Conservation (phyloP, 1,140 invertebrate genomes). For the Solenopsis fugax region DNA sequence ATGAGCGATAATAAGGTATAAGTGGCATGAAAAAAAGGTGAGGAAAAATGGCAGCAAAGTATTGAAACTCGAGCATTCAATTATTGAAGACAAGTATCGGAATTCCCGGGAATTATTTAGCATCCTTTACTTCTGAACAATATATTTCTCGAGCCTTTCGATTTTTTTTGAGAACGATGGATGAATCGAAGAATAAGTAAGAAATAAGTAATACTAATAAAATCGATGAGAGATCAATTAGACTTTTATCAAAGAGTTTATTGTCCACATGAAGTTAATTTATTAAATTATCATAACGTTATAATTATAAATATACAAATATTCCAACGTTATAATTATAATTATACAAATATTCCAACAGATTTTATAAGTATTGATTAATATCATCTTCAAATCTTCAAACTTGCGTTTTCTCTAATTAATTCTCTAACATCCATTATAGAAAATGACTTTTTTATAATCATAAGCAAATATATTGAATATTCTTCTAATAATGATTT, state of each 20-base stretch:
- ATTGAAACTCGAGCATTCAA: slow-evolving; percentile 35
- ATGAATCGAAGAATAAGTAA: slow-evolving; percentile 4
- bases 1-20: slow-evolving; percentile 9
- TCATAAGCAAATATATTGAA: background rate
- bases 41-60: background rate
- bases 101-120: slow-evolving; percentile 51
- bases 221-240: background rate
- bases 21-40: background rate
- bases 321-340: background rate
- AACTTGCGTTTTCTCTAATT: too few relatives aligned
- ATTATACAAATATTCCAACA: background rate
- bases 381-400: too few relatives aligned
- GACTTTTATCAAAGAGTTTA: background rate
- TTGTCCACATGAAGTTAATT: background rate
- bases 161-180: background rate
- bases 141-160: slow-evolving; percentile 20
- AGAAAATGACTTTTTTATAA: too few relatives aligned
- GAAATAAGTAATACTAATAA: slow-evolving; percentile 12
- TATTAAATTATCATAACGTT: background rate
- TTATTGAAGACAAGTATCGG: slow-evolving; percentile 53
- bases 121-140: slow-evolving; percentile 20
- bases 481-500: background rate
- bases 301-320: background rate
- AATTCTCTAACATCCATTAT: background rate
- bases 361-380: too few relatives aligned